Evolutionary conservation across 2,113 vertebrate genomes (phyloP).

Genomic region (Patagioenas fasciata): DNA sequence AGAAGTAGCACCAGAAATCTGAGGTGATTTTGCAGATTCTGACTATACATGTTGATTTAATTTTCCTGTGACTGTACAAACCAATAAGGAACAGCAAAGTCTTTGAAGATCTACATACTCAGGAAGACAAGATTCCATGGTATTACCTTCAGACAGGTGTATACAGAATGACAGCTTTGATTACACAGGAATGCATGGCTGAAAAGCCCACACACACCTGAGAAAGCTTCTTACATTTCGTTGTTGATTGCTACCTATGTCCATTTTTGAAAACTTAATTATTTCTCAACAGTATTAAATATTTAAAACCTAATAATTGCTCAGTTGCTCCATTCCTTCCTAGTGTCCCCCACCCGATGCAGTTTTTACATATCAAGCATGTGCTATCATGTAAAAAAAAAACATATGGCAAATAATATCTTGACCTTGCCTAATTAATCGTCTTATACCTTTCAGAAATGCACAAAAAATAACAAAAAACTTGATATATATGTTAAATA

Average conservation of each 20-base stretch:
- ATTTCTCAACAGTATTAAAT: constrained; percentile 53
- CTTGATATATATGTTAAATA: constrained; percentile 38
- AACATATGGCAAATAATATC: not conserved
- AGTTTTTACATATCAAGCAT: not conserved
- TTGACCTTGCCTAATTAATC: constrained; percentile 56
- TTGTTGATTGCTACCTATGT: not conserved
- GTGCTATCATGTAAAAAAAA: not conserved
- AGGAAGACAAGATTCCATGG: not conserved
- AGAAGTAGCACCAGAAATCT: not conserved
- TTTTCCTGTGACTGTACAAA: not conserved
- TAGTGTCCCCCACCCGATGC: not conserved
- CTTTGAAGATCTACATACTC: not conserved
- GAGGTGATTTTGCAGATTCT: not conserved
- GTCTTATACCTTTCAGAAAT: constrained; percentile 43
- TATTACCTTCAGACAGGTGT: not conserved
- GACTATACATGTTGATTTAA: not conserved
- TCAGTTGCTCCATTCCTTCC: constrained; percentile 31
- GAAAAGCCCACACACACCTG: not conserved
- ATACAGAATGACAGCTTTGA: constrained; percentile 35
- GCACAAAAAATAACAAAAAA: not conserved
- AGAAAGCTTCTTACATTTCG: not conserved
- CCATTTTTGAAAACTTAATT: constrained; percentile 39
- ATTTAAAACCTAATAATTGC: constrained; percentile 55
- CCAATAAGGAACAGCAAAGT: not conserved
- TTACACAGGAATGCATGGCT: not conserved